phyloP scores from a whole-genome alignment of 2,888 invertebrate genomes.

The Drosophila histrio region DNA sequence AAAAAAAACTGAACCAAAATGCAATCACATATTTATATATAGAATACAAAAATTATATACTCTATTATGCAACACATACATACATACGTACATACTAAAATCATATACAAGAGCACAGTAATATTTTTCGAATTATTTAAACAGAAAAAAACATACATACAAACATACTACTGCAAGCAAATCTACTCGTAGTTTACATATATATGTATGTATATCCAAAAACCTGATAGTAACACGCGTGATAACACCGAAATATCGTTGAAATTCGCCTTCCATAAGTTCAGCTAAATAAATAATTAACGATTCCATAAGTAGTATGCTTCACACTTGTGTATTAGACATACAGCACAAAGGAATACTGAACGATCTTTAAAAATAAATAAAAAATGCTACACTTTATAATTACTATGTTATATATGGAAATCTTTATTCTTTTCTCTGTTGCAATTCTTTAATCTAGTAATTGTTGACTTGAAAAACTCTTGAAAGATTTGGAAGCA shows the following conservation, averaged over 20 bases:
- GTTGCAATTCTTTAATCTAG: background rate
- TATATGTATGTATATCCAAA: background rate
- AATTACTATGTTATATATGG: no score
- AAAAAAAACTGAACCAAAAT: constrained; percentile 34
- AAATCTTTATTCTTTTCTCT: background rate
- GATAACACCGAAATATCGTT: constrained; percentile 10
- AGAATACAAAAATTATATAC: constrained; percentile 10
- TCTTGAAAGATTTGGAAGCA: constrained; percentile 13
- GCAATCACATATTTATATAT: constrained; percentile 44
- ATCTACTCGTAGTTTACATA: constrained; percentile 10
- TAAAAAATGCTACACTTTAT: background rate
- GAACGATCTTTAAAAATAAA: background rate
- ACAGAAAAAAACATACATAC: constrained; percentile 2
- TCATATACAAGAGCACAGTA: constrained; percentile 25
- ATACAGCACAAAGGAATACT: no score
- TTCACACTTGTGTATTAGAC: no score
- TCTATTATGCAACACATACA: constrained; percentile 13
- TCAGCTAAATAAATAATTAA: background rate
- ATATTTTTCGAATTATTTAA: constrained; percentile 66
- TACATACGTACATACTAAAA: background rate
- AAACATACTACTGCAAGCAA: constrained; percentile 7
- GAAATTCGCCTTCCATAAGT: constrained; percentile 15
- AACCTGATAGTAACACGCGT: background rate
- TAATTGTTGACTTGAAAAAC: background rate
- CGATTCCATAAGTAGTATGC: background rate